Evolutionary conservation across 2,888 invertebrate genomes (phyloP), one percentile per base, ranked within the genome.

Genomic region (Cryptocheilus praepositus): DNA sequence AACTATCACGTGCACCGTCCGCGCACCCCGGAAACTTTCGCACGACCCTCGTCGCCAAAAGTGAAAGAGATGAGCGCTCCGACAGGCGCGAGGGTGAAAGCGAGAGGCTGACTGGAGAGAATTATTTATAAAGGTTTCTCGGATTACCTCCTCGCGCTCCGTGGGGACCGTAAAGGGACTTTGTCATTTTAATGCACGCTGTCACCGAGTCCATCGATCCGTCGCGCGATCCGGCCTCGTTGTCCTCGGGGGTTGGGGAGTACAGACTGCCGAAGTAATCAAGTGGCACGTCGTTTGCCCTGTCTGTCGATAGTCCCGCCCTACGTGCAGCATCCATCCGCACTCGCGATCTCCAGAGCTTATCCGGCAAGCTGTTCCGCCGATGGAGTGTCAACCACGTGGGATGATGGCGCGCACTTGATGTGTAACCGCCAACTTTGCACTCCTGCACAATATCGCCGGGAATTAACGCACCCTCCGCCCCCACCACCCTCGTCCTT

Each of bases 401-500:
- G 69, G 65, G 64, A 71, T 36, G 11, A 36, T 68, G 66, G 66
- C 62, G 69, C 74, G 72, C 72, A 71, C 72, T 72, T 66, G 71
- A 77, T 67, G 72, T 74, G 71, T 55, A 74, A 76, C 74, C 70
- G 52, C 70, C 71, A 77, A 73, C 74, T 74, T 74, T 71, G 69
- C 74, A 71, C 73, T 72, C 57, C 61, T 67, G 71, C 68, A 70
- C 70, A 64, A 70, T 73, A 73, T 76, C 74, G 66, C 62, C 61
- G 53, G 45, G 61, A 67, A 77, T 79, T 74, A 76, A 73, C 67
- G 59, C 58, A 45, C 25, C 61, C 57, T 49, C 36, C 64, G 45
- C 51, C 43, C 18, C 19, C 18, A 36, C 36, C 25, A 5, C 25
- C 45, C 36, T 19, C 16, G 45, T 28, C 52, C 53, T 46, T 44